Evolutionary conservation across 2,113 vertebrate species (phyloP).

Genomic region (Xenopus borealis): DNA sequence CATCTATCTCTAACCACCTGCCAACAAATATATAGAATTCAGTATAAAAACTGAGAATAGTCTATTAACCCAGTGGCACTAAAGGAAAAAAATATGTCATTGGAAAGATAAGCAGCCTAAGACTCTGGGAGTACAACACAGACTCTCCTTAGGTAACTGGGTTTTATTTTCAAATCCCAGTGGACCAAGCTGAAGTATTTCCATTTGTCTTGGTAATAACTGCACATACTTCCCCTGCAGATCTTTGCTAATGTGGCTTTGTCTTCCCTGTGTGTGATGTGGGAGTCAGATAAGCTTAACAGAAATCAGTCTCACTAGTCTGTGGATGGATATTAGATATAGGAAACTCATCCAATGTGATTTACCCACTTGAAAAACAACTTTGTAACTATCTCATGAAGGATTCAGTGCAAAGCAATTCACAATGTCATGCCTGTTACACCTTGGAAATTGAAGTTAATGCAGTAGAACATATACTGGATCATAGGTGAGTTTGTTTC

Average conservation of each 20-base stretch:
- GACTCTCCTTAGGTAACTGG: conserved; percentile 36
- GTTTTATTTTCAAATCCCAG: conserved; percentile 44
- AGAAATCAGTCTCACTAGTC: conserved; percentile 41
- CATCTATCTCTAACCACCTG: conserved; percentile 16
- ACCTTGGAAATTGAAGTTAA: neutral
- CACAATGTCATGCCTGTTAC: conserved; percentile 30
- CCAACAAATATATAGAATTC: conserved; percentile 31
- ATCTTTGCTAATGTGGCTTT: conserved; percentile 29
- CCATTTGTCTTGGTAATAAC: conserved; percentile 43
- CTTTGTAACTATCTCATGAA: conserved; percentile 3
- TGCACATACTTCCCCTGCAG: conserved; percentile 38
- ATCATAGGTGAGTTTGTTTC: neutral
- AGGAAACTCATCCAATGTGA: conserved; percentile 33
- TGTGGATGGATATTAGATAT: conserved; percentile 36
- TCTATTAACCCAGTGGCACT: conserved; percentile 26
- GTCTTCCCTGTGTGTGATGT: conserved; percentile 33
- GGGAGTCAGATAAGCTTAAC: conserved; percentile 42
- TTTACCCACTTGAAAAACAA: conserved; percentile 18
- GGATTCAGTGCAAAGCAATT: conserved; percentile 1
- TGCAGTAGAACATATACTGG: neutral
- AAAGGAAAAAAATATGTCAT: conserved; percentile 11
- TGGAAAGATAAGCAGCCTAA: conserved; percentile 39
- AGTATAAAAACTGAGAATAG: conserved; percentile 11
- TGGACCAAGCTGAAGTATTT: conserved; percentile 29
- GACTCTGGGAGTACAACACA: too few relatives aligned